Evolutionary conservation across 92 coral and sea anemone species (phyloP).

Genomic region (Epizoanthus stellaris): DNA sequence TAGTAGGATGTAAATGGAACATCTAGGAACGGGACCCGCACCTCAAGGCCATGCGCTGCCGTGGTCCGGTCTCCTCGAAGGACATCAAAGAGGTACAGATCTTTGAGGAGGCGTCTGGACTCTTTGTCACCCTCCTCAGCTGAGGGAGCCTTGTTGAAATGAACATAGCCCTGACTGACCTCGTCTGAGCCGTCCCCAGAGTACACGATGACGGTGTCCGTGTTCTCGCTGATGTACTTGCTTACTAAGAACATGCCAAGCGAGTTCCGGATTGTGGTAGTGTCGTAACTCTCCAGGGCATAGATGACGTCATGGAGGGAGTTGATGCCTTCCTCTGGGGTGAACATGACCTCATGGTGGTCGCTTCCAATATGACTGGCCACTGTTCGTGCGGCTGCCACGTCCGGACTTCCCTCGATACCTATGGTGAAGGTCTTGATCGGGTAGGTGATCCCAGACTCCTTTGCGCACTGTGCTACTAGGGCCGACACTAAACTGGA

Average conservation of each 20-base stretch:
- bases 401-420: conserved; percentile 63
- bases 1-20: conserved; percentile 59
- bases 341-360: conserved; percentile 65
- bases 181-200: conserved; percentile 69
- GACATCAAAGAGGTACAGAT: conserved; percentile 56
- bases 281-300: conserved; percentile 64
- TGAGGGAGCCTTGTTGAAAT: conserved; percentile 63
- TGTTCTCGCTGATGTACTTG: conserved; percentile 63
- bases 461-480: conserved; percentile 48
- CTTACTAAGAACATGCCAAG: conserved; percentile 42
- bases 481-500: conserved; percentile 61
- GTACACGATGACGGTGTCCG: conserved; percentile 58
- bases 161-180: conserved; percentile 59
- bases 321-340: conserved; percentile 64
- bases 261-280: conserved; percentile 38
- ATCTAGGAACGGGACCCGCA: conserved; percentile 61
- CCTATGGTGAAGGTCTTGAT: conserved; percentile 61
- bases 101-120: conserved; percentile 58
- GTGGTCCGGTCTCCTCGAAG: conserved; percentile 67
- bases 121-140: conserved; percentile 66
- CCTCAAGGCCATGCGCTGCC: conserved; percentile 62
- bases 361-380: conserved; percentile 60
- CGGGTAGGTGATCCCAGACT: conserved; percentile 34
- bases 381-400: conserved; percentile 71
- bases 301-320: conserved; percentile 54